These are phyloP conservation scores for Sisyra nigra DNA, from an alignment of 2,888 invertebrate species.

Conservation along the genomic window DNA sequence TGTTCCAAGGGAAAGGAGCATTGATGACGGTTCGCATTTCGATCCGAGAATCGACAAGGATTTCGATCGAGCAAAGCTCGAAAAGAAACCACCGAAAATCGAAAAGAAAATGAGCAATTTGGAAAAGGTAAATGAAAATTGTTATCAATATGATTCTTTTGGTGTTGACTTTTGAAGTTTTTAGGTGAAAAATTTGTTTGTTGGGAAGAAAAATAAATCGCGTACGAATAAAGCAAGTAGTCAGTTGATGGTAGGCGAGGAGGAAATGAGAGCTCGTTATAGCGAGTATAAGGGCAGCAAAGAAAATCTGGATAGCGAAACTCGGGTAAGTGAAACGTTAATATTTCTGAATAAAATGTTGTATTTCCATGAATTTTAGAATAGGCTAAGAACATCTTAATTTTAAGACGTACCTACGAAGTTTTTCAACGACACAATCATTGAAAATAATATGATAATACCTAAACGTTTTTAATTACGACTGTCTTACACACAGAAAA, in stretches of 20 bases:
- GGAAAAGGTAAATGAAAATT: constrained; percentile 41
- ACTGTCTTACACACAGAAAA: too few relatives aligned
- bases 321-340: constrained; percentile 1
- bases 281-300: constrained; percentile 41
- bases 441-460: too few relatives aligned
- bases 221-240: constrained; percentile 38
- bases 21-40: constrained; percentile 50
- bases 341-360: too few relatives aligned
- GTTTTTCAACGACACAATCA: too few relatives aligned
- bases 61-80: constrained; percentile 26
- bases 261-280: constrained; percentile 36
- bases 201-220: constrained; percentile 50
- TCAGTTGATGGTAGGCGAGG: constrained; percentile 32
- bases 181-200: constrained; percentile 62
- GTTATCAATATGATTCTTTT: constrained; percentile 8
- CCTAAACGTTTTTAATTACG: too few relatives aligned
- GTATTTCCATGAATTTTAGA: too few relatives aligned
- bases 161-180: not conserved
- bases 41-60: constrained; percentile 46
- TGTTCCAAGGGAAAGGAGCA: constrained; percentile 37
- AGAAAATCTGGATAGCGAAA: constrained; percentile 22
- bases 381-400: too few relatives aligned
- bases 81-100: constrained; percentile 36
- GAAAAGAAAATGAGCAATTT: constrained; percentile 53
- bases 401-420: too few relatives aligned